phyloP scores from a whole-genome alignment of 2,888 invertebrate genomes.

The Ochropacha duplaris region DNA sequence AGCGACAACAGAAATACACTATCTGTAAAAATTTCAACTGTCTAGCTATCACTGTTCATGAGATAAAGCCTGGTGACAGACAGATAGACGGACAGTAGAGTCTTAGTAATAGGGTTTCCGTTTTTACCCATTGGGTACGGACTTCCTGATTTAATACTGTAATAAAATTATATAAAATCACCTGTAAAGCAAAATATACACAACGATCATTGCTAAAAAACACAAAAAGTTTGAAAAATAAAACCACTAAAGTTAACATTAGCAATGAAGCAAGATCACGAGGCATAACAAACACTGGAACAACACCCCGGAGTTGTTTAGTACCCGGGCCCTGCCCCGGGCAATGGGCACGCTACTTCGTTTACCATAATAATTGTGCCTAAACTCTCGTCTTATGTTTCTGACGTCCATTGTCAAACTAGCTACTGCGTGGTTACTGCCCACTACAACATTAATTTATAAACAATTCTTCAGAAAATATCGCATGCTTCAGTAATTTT shows the following conservation, averaged over 20 bases:
- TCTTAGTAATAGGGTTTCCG: too few species aligned
- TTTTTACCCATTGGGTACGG: too few species aligned
- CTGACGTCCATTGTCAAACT: constrained; percentile 9
- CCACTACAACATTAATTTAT: not conserved
- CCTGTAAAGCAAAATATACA: not conserved
- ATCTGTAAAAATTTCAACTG: too few species aligned
- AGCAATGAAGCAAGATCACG: not conserved
- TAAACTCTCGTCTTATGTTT: constrained; percentile 8
- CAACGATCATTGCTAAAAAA: not conserved
- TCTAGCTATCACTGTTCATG: too few species aligned
- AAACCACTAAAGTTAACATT: not conserved
- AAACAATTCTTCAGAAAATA: not conserved
- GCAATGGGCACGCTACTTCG: not conserved
- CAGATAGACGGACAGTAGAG: too few species aligned
- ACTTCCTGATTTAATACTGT: too few species aligned
- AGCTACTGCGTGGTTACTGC: not conserved
- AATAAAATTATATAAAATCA: not conserved
- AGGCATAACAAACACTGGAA: constrained; percentile 1
- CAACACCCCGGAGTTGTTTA: constrained; percentile 3
- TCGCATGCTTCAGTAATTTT: not conserved
- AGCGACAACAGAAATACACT: too few species aligned
- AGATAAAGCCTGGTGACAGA: too few species aligned
- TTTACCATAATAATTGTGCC: constrained; percentile 6
- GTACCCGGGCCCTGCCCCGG: not conserved
- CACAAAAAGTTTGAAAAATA: not conserved